phyloP scores from a whole-genome alignment of 2,797 vertebrate species.

The Bucorvus abyssinicus region DNA sequence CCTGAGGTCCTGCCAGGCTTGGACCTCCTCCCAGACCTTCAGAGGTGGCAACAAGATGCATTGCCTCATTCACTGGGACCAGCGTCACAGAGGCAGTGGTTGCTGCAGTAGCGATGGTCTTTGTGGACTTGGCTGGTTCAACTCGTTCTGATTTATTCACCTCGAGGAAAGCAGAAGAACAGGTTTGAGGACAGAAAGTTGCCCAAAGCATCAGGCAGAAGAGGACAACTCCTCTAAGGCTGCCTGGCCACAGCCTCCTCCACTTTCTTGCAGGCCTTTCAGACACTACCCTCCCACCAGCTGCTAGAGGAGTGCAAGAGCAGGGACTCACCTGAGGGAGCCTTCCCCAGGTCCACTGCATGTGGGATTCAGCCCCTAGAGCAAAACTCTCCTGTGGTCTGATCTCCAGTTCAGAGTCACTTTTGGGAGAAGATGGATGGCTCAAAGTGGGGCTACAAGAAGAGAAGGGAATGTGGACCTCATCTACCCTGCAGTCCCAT shows the following conservation, averaged over 20 bases:
- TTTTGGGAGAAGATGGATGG: constrained; percentile 81
- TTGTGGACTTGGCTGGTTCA: background rate
- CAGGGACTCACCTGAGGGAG: constrained; percentile 83
- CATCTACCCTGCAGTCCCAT: background rate
- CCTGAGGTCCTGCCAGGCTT: background rate
- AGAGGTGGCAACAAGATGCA: background rate
- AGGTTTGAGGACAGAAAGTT: background rate
- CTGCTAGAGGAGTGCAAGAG: background rate
- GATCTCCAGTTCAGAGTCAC: constrained; percentile 91
- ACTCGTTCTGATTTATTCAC: constrained; percentile 51
- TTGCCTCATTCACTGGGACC: background rate
- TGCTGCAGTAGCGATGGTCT: background rate
- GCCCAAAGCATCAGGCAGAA: background rate
- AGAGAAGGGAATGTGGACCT: background rate
- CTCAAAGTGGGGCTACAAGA: constrained; percentile 68
- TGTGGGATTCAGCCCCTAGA: constrained; percentile 73
- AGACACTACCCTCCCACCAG: background rate
- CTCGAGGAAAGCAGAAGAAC: constrained; percentile 36
- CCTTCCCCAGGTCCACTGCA: constrained; percentile 94
- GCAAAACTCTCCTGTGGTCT: constrained; percentile 72
- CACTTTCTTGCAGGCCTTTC: background rate
- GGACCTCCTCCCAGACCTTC: background rate
- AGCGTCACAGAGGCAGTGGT: background rate
- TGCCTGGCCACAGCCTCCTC: background rate
- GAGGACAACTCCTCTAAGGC: background rate